Conservation (phyloP, 2,888 invertebrate species). For the Macroteleia sp. region DNA sequence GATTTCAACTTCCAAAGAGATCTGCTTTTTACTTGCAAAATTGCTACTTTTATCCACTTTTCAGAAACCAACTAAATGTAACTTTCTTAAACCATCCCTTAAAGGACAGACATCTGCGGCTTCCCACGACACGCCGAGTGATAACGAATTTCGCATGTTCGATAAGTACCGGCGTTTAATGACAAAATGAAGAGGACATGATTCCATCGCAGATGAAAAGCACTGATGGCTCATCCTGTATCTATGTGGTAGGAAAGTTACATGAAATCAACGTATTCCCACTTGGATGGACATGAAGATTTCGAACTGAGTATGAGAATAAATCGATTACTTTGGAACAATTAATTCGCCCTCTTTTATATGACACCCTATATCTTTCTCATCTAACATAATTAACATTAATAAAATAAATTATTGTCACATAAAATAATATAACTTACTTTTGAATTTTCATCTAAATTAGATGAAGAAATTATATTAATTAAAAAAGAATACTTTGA, state of each 20-base stretch:
- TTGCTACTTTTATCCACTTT: no score
- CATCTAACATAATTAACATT: no score
- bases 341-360: no score
- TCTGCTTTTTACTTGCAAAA: no score
- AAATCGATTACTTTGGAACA: slow-evolving; percentile 13
- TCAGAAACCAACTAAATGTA: slow-evolving; percentile 32
- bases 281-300: slow-evolving; percentile 15
- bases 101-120: slow-evolving; percentile 53
- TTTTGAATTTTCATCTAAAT: no score
- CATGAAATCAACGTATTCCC: slow-evolving; percentile 11
- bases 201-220: slow-evolving; percentile 39
- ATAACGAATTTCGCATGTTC: slow-evolving; percentile 57
- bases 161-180: slow-evolving; percentile 59
- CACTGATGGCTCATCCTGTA: slow-evolving; percentile 34
- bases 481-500: no score
- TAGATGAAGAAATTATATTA: no score
- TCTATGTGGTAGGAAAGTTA: slow-evolving; percentile 47
- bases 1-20: no score
- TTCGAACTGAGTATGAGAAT: not conserved
- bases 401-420: no score
- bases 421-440: no score
- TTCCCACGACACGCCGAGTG: slow-evolving; percentile 49
- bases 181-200: slow-evolving; percentile 54
- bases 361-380: no score
- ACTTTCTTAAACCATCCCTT: slow-evolving; percentile 46